Base-by-base conservation (phyloP, 92 coral and sea anemone genomes). In the Actinernus sp. region DNA sequence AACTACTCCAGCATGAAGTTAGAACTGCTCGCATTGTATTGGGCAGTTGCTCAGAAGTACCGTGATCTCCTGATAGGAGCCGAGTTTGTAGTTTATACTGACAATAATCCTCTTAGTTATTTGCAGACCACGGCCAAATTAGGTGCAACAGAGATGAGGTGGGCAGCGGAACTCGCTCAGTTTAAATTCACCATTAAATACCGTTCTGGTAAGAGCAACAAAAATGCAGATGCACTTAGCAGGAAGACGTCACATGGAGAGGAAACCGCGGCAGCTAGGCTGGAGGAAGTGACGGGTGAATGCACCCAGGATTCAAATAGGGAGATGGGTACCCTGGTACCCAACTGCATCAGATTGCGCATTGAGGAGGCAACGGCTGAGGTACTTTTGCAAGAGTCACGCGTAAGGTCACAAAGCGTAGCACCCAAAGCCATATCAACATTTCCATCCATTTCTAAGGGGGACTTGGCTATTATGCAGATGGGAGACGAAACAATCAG, bases 1-100 rank as follows among this genome's bases (percentile, higher is more conserved):
- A 61, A 75, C 45, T 65, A 65, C 29, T 85, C 87, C 11, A 70
- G 87, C 27, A 56, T 70, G 72, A 63, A 85, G 71, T 49, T 85
- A 26, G 87, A 85, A 45, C 31, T 79, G 55, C 79, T 85, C 23
- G 87, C 92, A 24, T n/a, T 85, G 78, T 64, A 85, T 41, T 85
- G 80, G 87, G 82, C 83, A 22, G 78, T 85, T n/a, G 59, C 92
- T 3, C 76, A 79, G 55, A 79, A 72, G 75, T 79, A 63, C 65
- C 61, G 67, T 34, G 92, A 85, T 43, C 65, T 79, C 12, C 78
- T 79, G 11, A 16, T 76, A 22, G 79, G 85, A 58, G 40, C 80
- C 12, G 48, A 68, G 56, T 84, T 82, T 27, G 30, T 49, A 13
- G 79, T 79, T 24, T 79, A 26, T 61, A 60, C 60, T 47, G 58